Conservation (phyloP, 2,888 invertebrate genomes). For the Sycophila texana region DNA sequence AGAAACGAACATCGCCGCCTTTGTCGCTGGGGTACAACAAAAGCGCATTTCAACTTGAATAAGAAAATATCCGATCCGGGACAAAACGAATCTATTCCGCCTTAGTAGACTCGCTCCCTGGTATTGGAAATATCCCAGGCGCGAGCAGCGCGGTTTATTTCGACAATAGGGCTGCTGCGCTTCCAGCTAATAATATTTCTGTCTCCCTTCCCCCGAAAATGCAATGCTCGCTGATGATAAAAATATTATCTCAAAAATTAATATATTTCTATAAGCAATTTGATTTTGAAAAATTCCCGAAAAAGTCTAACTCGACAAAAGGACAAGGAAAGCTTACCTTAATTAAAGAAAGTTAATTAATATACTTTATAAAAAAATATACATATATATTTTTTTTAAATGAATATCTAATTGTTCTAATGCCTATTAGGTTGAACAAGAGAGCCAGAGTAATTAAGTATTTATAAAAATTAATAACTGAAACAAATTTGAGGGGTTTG, state of each 20-base stretch:
- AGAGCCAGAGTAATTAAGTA: background rate
- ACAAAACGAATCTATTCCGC: conserved; percentile 50
- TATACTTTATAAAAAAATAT: no score
- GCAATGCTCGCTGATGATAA: no score
- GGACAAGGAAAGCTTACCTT: no score
- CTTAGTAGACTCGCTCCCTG: conserved; percentile 13
- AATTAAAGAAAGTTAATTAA: no score
- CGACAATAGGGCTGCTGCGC: conserved; percentile 68
- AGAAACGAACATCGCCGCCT: conserved; percentile 39
- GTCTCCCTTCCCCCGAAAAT: conserved; percentile 44
- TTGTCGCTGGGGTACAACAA: conserved; percentile 29
- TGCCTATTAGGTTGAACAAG: background rate
- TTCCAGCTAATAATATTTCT: conserved; percentile 72
- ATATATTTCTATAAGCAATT: no score
- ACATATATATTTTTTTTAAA: no score
- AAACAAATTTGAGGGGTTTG: conserved; percentile 28
- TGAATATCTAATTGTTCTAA: no score
- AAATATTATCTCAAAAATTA: no score
- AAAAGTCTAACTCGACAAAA: no score
- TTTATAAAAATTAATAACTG: conserved; percentile 11
- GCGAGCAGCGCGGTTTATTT: conserved; percentile 65
- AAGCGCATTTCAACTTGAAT: conserved; percentile 49
- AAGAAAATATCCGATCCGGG: conserved; percentile 45
- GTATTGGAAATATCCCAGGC: conserved; percentile 48
- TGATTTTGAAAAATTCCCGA: no score